Evolutionary conservation across 2,888 invertebrate species (phyloP).

Genomic region (Galeruca laticollis): DNA sequence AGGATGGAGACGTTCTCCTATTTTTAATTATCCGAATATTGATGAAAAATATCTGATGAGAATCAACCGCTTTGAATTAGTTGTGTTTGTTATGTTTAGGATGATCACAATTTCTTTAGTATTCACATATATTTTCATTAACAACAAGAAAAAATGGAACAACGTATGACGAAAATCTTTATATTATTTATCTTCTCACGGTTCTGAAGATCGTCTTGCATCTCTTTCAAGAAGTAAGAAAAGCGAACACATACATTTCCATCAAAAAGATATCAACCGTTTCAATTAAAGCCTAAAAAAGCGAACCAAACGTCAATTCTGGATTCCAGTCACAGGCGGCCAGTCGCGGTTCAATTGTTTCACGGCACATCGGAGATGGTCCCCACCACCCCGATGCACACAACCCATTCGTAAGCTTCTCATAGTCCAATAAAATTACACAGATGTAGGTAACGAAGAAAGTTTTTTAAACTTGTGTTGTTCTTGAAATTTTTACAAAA

Average conservation of each 20-base stretch:
- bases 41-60: too few species aligned
- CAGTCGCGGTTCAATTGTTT: constrained; percentile 67
- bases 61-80: too few species aligned
- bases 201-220: constrained; percentile 9
- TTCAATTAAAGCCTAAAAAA: constrained; percentile 66
- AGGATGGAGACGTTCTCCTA: too few species aligned
- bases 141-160: background rate
- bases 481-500: background rate
- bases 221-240: constrained; percentile 19
- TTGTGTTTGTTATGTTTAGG: too few species aligned
- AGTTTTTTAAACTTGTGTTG: background rate
- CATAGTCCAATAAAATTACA: constrained; percentile 2
- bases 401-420: constrained; percentile 12
- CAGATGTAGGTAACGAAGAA: background rate
- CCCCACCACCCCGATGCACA: constrained; percentile 35
- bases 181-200: constrained; percentile 19
- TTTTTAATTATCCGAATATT: too few species aligned
- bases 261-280: constrained; percentile 64
- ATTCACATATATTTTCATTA: background rate
- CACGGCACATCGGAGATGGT: constrained; percentile 60
- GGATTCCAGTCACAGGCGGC: constrained; percentile 67
- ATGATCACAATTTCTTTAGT: too few species aligned
- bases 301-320: constrained; percentile 64
- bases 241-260: constrained; percentile 54
- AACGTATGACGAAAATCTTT: background rate